Percentiles rank a stretch among this genome's conserved stretches.
Conservation (phyloP, 2,113 vertebrate genomes). For the Hippopotamus amphibius region DNA sequence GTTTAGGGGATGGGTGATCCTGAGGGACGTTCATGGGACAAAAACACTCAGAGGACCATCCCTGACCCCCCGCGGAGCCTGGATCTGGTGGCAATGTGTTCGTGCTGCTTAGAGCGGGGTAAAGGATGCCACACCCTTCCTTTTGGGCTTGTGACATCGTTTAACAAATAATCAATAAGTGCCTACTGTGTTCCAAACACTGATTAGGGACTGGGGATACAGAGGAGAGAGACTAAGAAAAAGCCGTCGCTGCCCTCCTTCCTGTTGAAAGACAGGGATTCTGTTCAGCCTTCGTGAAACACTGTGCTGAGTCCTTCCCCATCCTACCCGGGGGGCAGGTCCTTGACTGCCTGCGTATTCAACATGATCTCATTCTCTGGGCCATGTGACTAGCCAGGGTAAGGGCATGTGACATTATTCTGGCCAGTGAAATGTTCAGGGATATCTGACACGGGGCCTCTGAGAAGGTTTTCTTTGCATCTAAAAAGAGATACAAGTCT, state of each 20-base stretch:
- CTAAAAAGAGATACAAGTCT: not conserved
- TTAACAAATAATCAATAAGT: not conserved
- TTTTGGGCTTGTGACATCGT: not conserved
- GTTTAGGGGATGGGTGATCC: not conserved
- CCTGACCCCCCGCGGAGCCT: not conserved
- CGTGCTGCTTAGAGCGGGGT: not conserved
- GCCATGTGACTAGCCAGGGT: not conserved
- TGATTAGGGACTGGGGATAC: not conserved
- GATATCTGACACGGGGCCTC: not conserved
- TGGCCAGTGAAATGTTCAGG: not conserved
- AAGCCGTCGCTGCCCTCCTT: not conserved
- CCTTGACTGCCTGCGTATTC: not conserved
- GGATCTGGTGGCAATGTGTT: not conserved
- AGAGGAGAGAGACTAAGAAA: not conserved
- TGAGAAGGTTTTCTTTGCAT: not conserved
- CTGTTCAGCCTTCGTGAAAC: not conserved
- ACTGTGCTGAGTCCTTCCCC: not conserved
- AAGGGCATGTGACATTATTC: not conserved
- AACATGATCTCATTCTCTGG: not conserved
- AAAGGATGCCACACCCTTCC: not conserved
- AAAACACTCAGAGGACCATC: not conserved
- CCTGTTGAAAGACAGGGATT: not conserved
- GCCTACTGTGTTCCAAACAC: not conserved
- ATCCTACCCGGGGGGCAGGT: fast-evolving
- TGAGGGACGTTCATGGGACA: not conserved